phyloP scores from a whole-genome alignment of 2,888 invertebrate genomes.

The Scaptomyza tumidula region DNA sequence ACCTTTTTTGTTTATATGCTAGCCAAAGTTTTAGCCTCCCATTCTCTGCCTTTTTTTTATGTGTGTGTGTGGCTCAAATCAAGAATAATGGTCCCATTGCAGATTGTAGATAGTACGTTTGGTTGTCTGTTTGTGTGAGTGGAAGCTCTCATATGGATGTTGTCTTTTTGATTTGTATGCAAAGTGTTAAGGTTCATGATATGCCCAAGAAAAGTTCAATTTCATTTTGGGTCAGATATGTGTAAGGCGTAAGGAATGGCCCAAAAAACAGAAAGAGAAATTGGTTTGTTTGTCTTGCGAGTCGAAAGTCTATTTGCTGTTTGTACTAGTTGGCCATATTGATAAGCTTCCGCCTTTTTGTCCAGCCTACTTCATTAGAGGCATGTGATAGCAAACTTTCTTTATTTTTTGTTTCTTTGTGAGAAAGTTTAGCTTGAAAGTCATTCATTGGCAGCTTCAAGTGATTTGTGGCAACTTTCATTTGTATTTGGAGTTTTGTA shows the following conservation, averaged over 20 bases:
- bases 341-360: constrained; percentile 65
- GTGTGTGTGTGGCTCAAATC: constrained; percentile 52
- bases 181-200: constrained; percentile 71
- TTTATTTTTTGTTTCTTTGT: constrained; percentile 6
- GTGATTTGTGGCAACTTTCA: constrained; percentile 40
- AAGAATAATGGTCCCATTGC: constrained; percentile 78
- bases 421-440: constrained; percentile 35
- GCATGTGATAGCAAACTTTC: constrained; percentile 54
- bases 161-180: constrained; percentile 76
- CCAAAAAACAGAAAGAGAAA: constrained; percentile 29
- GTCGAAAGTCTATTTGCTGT: constrained; percentile 55
- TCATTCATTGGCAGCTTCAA: constrained; percentile 38
- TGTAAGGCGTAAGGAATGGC: constrained; percentile 6
- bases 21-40: constrained; percentile 48
- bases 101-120: constrained; percentile 55
- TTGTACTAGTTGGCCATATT: constrained; percentile 70
- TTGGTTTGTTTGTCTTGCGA: constrained; percentile 63
- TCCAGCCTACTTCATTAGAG: constrained; percentile 63
- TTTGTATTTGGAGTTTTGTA: constrained; percentile 16
- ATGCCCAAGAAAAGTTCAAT: constrained; percentile 64
- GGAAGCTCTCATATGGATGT: constrained; percentile 35
- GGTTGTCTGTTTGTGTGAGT: constrained; percentile 16
- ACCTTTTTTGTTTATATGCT: constrained; percentile 72
- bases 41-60: not conserved
- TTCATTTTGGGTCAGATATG: constrained; percentile 51